A percentile compares a stretch with the other conserved stretches of the same genome.
Evolutionary conservation across 2,113 vertebrate genomes (phyloP).

Genomic region (Felis catus): F.catus_Fca126_mat1.0 CM031412.1:57166501-57167000

Average conservation of each 20-base stretch:
- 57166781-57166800: background rate
- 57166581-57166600: slow-evolving; percentile 68
- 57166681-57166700: slow-evolving; percentile 19
- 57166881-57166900: background rate
- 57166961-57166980: background rate
- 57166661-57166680: slow-evolving; percentile 29
- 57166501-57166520: background rate
- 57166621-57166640: background rate
- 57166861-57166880: background rate
- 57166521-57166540: slow-evolving; percentile 46
- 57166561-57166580: slow-evolving; percentile 43
- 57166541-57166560: slow-evolving; percentile 31
- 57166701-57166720: slow-evolving; percentile 40
- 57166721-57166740: slow-evolving; percentile 46
- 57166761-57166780: background rate
- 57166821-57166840: background rate
- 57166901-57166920: background rate
- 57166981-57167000: background rate
- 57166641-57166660: background rate
- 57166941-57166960: background rate
- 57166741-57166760: background rate
- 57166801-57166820: background rate
- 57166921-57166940: background rate
- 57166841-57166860: background rate
- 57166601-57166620: slow-evolving; percentile 54